Percentiles rank a stretch among this genome's conserved stretches.
Conservation (phyloP, 2,888 invertebrate genomes). For the Sinelater perroti region DNA sequence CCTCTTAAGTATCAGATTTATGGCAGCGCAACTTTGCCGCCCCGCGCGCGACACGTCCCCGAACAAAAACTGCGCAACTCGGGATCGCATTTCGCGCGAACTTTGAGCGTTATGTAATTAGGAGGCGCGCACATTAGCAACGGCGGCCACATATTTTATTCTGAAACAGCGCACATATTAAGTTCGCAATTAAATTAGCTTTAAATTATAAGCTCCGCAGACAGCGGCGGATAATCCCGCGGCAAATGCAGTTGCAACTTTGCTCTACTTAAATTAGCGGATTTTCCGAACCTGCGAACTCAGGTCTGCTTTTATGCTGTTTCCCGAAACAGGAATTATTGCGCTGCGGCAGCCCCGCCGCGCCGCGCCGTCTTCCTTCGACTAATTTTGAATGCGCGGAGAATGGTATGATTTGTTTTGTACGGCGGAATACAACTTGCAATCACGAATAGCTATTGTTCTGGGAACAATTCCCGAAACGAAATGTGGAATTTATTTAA, state of each 20-base stretch:
- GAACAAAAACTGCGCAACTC: background rate
- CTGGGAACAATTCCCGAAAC: too few species aligned
- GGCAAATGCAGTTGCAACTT: constrained; percentile 13
- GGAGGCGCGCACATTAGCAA: too few species aligned
- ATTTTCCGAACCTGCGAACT: background rate
- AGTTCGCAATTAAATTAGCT: constrained; percentile 11
- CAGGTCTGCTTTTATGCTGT: background rate
- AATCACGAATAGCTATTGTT: too few species aligned
- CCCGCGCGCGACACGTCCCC: background rate
- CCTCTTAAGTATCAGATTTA: constrained; percentile 24
- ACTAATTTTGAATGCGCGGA: too few species aligned
- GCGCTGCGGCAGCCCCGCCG: too few species aligned
- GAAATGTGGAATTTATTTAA: too few species aligned
- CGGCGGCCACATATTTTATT: too few species aligned
- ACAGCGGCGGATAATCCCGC: constrained; percentile 6
- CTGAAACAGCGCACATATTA: background rate
- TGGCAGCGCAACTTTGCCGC: constrained; percentile 12
- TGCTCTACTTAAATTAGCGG: constrained; percentile 6
- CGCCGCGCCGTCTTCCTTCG: too few species aligned
- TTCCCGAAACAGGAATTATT: background rate
- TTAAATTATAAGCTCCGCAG: constrained; percentile 9
- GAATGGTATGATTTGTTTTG: too few species aligned
- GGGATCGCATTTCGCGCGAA: background rate
- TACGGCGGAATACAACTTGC: too few species aligned
- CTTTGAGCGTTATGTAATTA: too few species aligned